These are phyloP conservation scores for Gavialis gangeticus DNA, from an alignment of 2,113 vertebrate genomes.

Conservation along the genomic window DNA sequence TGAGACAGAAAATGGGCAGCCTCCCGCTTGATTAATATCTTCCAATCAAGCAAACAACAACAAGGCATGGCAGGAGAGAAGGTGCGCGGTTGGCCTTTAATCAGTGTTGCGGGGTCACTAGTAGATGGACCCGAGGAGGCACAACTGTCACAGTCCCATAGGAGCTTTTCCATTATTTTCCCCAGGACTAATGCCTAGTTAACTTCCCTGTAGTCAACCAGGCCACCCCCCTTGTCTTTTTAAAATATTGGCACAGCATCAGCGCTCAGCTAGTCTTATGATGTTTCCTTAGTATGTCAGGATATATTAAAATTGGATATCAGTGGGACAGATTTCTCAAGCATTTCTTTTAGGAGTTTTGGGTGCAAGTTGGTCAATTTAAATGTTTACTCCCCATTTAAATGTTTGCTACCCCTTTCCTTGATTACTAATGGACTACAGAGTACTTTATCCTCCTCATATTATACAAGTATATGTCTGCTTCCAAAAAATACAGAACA, in stretches of 20 bases:
- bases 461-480: not conserved
- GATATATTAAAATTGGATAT: conserved; percentile 27
- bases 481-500: not conserved
- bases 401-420: not conserved
- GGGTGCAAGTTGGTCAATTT: conserved; percentile 46
- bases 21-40: too few relatives aligned
- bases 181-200: not conserved
- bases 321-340: conserved; percentile 21
- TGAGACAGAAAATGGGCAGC: too few relatives aligned
- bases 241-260: not conserved
- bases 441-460: not conserved
- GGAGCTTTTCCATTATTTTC: not conserved
- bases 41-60: too few relatives aligned
- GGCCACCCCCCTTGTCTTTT: not conserved
- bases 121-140: too few relatives aligned
- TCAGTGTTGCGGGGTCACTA: too few relatives aligned
- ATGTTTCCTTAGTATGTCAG: not conserved
- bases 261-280: not conserved
- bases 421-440: conserved; percentile 44
- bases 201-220: not conserved
- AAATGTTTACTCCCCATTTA: not conserved
- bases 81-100: too few relatives aligned
- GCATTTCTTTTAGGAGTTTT: not conserved
- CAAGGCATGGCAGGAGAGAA: too few relatives aligned
- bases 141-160: not conserved